Base-by-base conservation (phyloP, 2,888 invertebrate genomes). In the Cryptus armator region DNA sequence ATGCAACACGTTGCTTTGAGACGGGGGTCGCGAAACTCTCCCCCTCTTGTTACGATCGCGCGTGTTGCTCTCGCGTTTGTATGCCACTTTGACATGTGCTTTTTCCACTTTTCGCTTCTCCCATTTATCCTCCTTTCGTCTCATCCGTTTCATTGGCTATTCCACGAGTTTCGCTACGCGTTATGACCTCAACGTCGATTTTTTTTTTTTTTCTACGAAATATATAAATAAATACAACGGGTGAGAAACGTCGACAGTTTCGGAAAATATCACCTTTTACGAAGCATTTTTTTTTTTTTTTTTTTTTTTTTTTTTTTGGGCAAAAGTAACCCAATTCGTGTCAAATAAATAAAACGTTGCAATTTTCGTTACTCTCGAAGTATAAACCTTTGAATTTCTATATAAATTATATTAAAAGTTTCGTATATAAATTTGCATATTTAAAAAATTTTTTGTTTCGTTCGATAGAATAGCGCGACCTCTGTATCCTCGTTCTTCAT, bases 1-100 rank as follows among this genome's bases (percentile, higher is more conserved):
- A 75, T 56, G 78, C 77, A 84, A 84, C 84, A 74, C 67, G 83
- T 83, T 82, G 82, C 74, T 78, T 70, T 12, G 46, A 53, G 62
- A 62, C 53, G 43, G 75, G 62, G 29, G 44, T 37, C 62, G 37
- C 32, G 14, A 29, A 72, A 53, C 32, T 67, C 10, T 32, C 5
- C 43, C 66, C 9, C 24, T 29, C 56, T 24, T 46, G 71, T 44
- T 43, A 19, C 56, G 24, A 56, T 56, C 56, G 56, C 10, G 4
- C 56, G 56, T 10, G 56, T 56, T 56, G 19, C 19, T 56, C 56
- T 56, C 24, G 24, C 24, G 12, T 19, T 37, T 56, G 24, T 24
- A 16, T 53, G 53, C 53, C 53, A 12, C 56, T 56, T 56, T 10
- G 56, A 56, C 56, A 56, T 56, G 56, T 56, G 56, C 56, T 56